Conservation (phyloP, 2,113 vertebrate genomes). For the Gopherus evgoodei region DNA sequence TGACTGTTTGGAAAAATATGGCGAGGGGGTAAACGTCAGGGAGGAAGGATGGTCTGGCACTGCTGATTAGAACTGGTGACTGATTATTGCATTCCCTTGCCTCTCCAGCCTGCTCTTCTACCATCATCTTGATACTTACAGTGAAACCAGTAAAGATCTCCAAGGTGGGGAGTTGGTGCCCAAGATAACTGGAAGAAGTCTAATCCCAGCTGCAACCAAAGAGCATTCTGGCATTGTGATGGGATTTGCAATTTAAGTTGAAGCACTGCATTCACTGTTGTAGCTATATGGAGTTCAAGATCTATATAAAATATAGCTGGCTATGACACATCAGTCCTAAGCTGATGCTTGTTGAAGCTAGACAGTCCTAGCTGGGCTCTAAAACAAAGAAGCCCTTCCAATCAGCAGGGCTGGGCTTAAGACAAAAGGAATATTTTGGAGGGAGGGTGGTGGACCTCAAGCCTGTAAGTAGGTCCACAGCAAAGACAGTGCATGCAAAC, state of each 20-base stretch:
- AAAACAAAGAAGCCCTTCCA: conserved; percentile 35
- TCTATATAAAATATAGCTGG: neutral
- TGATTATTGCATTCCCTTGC: neutral
- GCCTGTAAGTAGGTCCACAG: neutral
- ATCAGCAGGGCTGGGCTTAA: conserved; percentile 14
- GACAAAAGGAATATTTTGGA: conserved; percentile 18
- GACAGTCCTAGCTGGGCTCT: neutral
- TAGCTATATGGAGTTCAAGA: neutral
- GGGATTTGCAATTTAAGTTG: neutral
- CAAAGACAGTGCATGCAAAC: neutral
- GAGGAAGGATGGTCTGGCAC: conserved; percentile 14
- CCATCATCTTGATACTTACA: neutral
- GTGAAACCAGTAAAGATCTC: conserved; percentile 59
- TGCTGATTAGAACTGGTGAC: conserved; percentile 14
- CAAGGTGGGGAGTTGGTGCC: neutral
- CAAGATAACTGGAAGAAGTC: neutral
- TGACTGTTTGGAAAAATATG: conserved; percentile 28
- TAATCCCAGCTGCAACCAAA: conserved; percentile 41
- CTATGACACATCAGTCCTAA: neutral
- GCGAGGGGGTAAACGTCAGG: neutral
- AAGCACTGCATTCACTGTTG: neutral
- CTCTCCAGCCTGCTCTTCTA: neutral
- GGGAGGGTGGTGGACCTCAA: neutral
- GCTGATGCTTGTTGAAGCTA: neutral
- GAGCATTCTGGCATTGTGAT: conserved; percentile 10